Conservation (phyloP, 2,888 invertebrate species). For the Serripes groenlandicus region DNA sequence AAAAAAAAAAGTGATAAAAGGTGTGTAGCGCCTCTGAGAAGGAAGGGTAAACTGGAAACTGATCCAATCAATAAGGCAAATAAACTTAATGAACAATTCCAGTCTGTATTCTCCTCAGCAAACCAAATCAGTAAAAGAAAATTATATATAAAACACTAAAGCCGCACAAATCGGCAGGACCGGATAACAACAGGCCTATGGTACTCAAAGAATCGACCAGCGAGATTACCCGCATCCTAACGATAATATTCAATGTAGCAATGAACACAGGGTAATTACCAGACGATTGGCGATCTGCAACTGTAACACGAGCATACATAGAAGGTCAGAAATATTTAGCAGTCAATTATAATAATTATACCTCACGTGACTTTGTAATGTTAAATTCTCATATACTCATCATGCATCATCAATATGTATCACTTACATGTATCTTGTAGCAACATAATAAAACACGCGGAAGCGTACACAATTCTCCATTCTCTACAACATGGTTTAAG, state of each 20-base stretch:
- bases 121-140: not conserved
- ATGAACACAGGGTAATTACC: conserved; percentile 7
- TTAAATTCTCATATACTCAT: too few relatives aligned
- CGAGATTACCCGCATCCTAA: not conserved
- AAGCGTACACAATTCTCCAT: conserved; percentile 18
- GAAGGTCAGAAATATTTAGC: conserved; percentile 11
- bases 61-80: conserved; percentile 23
- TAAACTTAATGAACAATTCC: conserved; percentile 22
- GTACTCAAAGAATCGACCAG: not conserved
- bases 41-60: not conserved
- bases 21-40: conserved; percentile 4
- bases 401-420: conserved; percentile 13
- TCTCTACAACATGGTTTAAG: conserved; percentile 45
- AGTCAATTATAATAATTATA: too few relatives aligned
- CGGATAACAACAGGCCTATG: conserved; percentile 7
- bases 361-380: too few relatives aligned
- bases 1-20: conserved; percentile 19
- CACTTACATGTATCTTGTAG: conserved; percentile 15
- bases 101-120: conserved; percentile 23
- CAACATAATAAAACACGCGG: conserved; percentile 17
- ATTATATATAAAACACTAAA: not conserved
- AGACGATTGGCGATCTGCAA: conserved; percentile 1
- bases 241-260: conserved; percentile 6
- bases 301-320: conserved; percentile 3
- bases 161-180: conserved; percentile 2